Conservation (phyloP, 2,113 vertebrate genomes). For the Noturus placidus region DNA sequence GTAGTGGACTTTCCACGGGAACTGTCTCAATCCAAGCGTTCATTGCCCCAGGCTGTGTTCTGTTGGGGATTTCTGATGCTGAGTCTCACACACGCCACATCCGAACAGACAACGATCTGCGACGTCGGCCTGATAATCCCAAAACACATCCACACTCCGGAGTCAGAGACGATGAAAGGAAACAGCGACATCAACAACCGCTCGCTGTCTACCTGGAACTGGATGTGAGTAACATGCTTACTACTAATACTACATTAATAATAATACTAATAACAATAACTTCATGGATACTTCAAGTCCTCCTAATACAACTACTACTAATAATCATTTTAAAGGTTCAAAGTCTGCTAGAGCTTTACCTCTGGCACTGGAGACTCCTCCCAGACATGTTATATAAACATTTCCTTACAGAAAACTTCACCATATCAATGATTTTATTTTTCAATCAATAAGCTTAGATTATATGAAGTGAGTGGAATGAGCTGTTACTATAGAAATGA, state of each 20-base stretch:
- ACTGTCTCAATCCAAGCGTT: neutral
- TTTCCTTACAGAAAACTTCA: neutral
- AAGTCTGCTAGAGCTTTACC: neutral
- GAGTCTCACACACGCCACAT: conserved; percentile 26
- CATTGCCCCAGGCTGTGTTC: conserved; percentile 54
- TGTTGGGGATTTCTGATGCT: conserved; percentile 53
- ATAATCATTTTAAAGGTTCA: neutral
- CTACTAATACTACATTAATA: neutral
- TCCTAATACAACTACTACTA: neutral
- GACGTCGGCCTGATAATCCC: conserved; percentile 39
- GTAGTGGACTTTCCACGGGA: too few relatives aligned
- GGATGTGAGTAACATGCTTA: conserved; percentile 61
- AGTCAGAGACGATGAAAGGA: neutral
- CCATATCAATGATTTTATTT: neutral
- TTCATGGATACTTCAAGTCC: neutral
- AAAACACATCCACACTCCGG: neutral
- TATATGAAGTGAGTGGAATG: neutral
- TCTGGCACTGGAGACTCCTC: neutral
- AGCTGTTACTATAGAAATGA: neutral
- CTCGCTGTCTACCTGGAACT: conserved; percentile 71
- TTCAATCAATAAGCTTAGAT: neutral
- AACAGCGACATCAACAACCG: conserved; percentile 61
- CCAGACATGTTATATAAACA: neutral
- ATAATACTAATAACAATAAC: neutral
- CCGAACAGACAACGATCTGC: neutral